phyloP scores from a whole-genome alignment of 2,888 invertebrate species.

The Euplexia lucipara region DNA sequence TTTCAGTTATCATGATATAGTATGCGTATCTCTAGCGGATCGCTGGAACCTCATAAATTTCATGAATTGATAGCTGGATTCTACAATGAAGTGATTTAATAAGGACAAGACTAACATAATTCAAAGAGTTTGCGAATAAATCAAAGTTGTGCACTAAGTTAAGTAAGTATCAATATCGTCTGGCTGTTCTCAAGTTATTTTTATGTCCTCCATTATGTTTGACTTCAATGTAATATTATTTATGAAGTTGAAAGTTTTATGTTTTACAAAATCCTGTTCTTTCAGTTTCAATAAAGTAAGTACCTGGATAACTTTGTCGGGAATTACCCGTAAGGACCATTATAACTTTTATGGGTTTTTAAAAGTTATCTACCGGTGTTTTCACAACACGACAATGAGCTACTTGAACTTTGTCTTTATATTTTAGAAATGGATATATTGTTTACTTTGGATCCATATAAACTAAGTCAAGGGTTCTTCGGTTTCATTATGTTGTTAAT shows the following conservation, averaged over 20 bases:
- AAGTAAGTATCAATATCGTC: constrained; percentile 53
- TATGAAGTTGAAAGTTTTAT: constrained; percentile 51
- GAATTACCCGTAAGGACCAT: constrained; percentile 39
- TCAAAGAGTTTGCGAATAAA: constrained; percentile 61
- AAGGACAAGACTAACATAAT: constrained; percentile 50
- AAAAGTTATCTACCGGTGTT: constrained; percentile 29
- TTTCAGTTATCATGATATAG: constrained; percentile 27
- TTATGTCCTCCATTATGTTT: constrained; percentile 51
- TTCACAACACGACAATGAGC: constrained; percentile 21
- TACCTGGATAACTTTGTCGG: constrained; percentile 37
- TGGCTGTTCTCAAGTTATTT: constrained; percentile 53
- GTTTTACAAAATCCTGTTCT: constrained; percentile 43
- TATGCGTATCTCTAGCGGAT: constrained; percentile 44
- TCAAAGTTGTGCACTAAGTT: constrained; percentile 48
- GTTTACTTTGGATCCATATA: not conserved
- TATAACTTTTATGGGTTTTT: constrained; percentile 48
- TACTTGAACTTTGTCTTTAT: constrained; percentile 7
- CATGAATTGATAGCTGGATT: constrained; percentile 49
- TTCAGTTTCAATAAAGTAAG: constrained; percentile 50
- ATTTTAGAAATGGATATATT: not conserved
- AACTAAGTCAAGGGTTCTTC: not conserved
- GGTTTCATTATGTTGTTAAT: not conserved
- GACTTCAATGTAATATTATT: constrained; percentile 50
- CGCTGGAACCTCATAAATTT: constrained; percentile 54
- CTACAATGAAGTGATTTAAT: constrained; percentile 62